Evolutionary conservation across 2,113 vertebrate genomes (phyloP).

Genomic region (Phaetusa simplex): DNA sequence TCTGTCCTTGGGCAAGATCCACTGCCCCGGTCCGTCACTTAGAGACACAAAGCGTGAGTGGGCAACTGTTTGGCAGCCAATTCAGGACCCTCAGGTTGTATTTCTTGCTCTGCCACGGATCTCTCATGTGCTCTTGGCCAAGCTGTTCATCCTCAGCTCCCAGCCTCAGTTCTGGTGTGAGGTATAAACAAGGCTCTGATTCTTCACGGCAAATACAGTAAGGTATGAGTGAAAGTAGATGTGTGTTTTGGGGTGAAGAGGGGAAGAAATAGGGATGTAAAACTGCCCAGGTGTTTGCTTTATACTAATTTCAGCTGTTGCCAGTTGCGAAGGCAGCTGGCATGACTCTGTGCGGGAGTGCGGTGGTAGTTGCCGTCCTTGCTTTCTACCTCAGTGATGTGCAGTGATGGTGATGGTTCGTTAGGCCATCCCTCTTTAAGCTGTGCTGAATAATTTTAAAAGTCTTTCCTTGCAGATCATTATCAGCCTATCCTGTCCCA

Average conservation of each 20-base stretch:
- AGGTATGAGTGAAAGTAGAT: not conserved
- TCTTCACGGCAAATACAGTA: not conserved
- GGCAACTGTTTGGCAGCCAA: not conserved
- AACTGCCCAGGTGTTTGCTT: not conserved
- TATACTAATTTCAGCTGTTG: not conserved
- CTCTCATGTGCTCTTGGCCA: not conserved
- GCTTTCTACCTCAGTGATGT: not conserved
- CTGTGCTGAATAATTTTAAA: not conserved
- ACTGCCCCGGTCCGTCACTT: not conserved
- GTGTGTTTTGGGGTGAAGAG: not conserved
- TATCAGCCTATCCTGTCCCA: not conserved
- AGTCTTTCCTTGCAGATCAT: not conserved
- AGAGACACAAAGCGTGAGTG: not conserved
- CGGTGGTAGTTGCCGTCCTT: not conserved
- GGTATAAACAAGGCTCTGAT: not conserved
- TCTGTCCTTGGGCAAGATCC: not conserved
- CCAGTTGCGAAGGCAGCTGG: not conserved
- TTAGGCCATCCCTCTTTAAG: not conserved
- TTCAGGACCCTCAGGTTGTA: not conserved
- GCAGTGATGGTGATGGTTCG: not conserved
- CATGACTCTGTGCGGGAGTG: not conserved
- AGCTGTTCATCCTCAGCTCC: not conserved
- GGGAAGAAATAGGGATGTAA: not conserved
- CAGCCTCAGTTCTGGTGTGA: not conserved
- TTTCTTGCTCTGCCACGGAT: constrained; percentile 5